Conservation (phyloP, 2,888 invertebrate species). For the Athalia circularis region DNA sequence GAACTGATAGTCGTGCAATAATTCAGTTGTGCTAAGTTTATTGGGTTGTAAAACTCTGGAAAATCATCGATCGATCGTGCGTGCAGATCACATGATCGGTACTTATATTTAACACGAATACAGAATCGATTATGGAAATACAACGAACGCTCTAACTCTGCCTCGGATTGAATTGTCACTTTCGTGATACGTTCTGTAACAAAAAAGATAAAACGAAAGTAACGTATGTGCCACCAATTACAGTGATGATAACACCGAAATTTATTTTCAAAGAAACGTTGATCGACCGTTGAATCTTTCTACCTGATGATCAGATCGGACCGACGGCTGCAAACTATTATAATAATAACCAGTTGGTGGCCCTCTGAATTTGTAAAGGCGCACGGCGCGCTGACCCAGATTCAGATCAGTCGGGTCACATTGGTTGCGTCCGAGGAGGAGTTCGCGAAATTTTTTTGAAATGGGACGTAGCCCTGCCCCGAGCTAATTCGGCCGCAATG, state of each 20-base stretch:
- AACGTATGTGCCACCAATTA: neutral
- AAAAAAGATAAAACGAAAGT: neutral
- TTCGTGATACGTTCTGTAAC: neutral
- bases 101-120: no score
- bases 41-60: neutral
- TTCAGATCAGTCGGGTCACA: constrained; percentile 59
- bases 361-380: constrained; percentile 8
- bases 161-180: constrained; percentile 21
- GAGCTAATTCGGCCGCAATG: constrained; percentile 72
- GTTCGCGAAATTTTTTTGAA: constrained; percentile 65
- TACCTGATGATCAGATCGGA: no score
- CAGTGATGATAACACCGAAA: no score
- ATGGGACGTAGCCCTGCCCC: constrained; percentile 69
- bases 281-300: no score
- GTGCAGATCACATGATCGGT: neutral
- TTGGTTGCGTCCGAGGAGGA: constrained; percentile 53
- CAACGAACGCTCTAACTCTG: constrained; percentile 26
- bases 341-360: neutral
- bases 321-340: constrained; percentile 3
- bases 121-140: constrained; percentile 4
- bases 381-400: constrained; percentile 61
- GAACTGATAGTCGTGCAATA: no score
- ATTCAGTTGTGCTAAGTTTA: no score
- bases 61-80: constrained; percentile 1
- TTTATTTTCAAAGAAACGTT: no score